Evolutionary conservation across 92 coral and sea anemone genomes (phyloP).

Genomic region (Isaurus tuberculatus): DNA sequence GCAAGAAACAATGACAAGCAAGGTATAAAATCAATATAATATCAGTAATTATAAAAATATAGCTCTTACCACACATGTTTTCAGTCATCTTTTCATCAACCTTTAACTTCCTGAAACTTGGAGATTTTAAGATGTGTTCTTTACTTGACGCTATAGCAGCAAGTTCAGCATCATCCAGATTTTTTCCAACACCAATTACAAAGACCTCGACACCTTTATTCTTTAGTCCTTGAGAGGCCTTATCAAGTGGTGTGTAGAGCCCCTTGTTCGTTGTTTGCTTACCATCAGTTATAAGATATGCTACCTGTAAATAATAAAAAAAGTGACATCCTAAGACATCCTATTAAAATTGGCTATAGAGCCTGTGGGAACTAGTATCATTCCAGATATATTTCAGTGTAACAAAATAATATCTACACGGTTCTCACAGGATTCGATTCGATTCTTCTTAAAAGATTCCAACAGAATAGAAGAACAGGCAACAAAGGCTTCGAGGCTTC

Average conservation of each 20-base stretch:
- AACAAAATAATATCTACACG: too few relatives aligned
- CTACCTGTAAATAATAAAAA: conserved; percentile 20
- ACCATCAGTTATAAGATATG: conserved; percentile 56
- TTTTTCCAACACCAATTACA: conserved; percentile 23
- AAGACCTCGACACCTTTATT: conserved; percentile 17
- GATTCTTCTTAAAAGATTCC: too few relatives aligned
- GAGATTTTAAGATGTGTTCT: conserved; percentile 31
- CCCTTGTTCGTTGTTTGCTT: conserved; percentile 48
- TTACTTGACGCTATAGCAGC: conserved; percentile 43
- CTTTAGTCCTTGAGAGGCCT: conserved; percentile 33
- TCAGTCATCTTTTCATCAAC: background rate
- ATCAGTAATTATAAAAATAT: background rate
- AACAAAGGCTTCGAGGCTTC: too few relatives aligned
- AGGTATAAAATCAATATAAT: background rate
- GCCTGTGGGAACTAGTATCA: too few relatives aligned
- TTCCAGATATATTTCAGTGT: too few relatives aligned
- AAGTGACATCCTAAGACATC: too few relatives aligned
- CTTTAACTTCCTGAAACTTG: background rate
- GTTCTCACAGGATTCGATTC: too few relatives aligned
- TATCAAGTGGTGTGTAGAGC: conserved; percentile 21
- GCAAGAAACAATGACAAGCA: background rate
- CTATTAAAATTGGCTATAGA: too few relatives aligned
- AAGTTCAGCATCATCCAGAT: conserved; percentile 21
- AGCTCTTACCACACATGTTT: conserved; percentile 12
- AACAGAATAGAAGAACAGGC: too few relatives aligned